Conservation (phyloP, 1,140 invertebrate species). For the Nylanderia fulva region DNA sequence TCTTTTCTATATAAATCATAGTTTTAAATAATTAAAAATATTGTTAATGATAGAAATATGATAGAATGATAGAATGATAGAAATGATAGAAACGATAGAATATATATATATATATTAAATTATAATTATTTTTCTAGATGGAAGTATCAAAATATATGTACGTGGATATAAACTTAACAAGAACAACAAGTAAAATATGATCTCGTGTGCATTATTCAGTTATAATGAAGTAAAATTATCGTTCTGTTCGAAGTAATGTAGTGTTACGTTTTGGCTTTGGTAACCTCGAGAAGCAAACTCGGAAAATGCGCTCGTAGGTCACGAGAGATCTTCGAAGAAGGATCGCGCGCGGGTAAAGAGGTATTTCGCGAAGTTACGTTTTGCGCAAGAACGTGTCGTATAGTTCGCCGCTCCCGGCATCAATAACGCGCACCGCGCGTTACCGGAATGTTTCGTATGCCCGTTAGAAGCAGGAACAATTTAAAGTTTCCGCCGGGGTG, state of each 20-base stretch:
- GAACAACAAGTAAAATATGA: neutral
- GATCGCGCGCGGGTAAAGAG: slow-evolving; percentile 29
- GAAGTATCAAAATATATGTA: too few relatives aligned
- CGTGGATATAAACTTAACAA: neutral
- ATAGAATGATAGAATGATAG: too few relatives aligned
- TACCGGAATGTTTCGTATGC: slow-evolving; percentile 55
- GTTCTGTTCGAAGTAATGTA: neutral
- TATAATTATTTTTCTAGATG: too few relatives aligned
- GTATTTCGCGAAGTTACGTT: slow-evolving; percentile 52
- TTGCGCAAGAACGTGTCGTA: slow-evolving; percentile 52
- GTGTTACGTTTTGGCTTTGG: neutral
- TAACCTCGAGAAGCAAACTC: neutral
- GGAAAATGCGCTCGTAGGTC: slow-evolving; percentile 6
- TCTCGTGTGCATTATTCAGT: neutral
- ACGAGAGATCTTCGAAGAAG: neutral
- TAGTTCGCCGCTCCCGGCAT: slow-evolving; percentile 48
- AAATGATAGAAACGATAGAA: too few relatives aligned
- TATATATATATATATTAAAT: too few relatives aligned
- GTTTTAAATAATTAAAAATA: neutral
- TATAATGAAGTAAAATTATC: neutral
- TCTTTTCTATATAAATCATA: neutral
- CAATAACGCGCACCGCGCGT: slow-evolving; percentile 58
- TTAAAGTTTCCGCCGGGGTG: slow-evolving; percentile 52
- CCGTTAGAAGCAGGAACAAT: slow-evolving; percentile 61
- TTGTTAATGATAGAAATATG: neutral